Evolutionary conservation across 2,888 invertebrate species (phyloP), one percentile per base, ranked within the genome.

Genomic region (Parthenolecanium corni): DNA sequence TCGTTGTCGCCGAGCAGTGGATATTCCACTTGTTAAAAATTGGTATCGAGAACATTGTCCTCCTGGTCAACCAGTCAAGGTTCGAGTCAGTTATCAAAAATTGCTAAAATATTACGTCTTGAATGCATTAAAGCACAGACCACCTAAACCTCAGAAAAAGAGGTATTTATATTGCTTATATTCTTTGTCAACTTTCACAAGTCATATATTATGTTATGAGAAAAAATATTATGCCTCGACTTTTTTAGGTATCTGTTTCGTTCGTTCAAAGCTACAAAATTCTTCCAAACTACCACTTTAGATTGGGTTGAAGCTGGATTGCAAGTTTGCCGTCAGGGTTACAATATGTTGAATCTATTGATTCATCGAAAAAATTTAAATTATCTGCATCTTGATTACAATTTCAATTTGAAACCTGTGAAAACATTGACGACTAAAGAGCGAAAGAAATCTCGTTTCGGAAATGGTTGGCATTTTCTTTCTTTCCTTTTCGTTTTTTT

Each of bases 301-400:
- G 98, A 99, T 76, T 99, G 98, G 98, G 98, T 99, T 2, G 98
- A 99, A 76, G 96, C 95, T 12, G 98, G 98, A 3, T 76, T 98
- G 49, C 98, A 98, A 77, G 91, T 96, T 1, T 97, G 98, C 73
- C 82, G 97, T 0, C 98, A 99, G 75, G 98, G 98, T 2, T 99
- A 99, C 77, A 99, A 99, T 75, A 99, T 99, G 98, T 77, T 99
- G 67, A 99, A 99, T 75, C 79, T 99, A 66, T 79, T 99, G 67
- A 99, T 99, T 72, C 98, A 99, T 75, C 86, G 98, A 66, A 99
- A 99, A 77, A 99, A 99, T 76, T 80, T 99, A 65, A 99, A 99
- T 76, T 99, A 99, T 72, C 82, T 99, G 31, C 98, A 99, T 82
- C 81, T 99, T 76, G 98, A 99, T 77, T 99, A 98, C 75, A 99